Conservation (phyloP, 1,140 invertebrate genomes). For the Monochamus saltuarius region DNA sequence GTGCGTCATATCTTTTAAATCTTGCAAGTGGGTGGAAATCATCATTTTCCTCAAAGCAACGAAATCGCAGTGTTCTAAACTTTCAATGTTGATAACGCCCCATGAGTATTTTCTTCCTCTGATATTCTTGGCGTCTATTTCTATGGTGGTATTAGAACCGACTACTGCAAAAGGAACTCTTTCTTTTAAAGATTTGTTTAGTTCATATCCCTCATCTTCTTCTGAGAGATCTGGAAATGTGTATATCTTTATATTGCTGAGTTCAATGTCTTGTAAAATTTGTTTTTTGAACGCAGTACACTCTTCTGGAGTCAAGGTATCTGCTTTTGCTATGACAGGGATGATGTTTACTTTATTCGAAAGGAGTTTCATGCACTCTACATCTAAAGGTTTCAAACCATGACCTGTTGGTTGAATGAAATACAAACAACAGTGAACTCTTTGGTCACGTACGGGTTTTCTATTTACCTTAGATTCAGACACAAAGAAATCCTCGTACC, state of each 20-base stretch:
- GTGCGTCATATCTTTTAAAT: slow-evolving; percentile 92
- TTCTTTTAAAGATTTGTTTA: slow-evolving; percentile 73
- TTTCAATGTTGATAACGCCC: slow-evolving; percentile 98
- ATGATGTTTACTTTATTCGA: slow-evolving; percentile 99
- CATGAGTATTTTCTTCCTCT: slow-evolving; percentile 95
- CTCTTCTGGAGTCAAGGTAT: slow-evolving; percentile 97
- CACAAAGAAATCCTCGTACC: slow-evolving; percentile 95
- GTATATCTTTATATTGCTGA: slow-evolving; percentile 99
- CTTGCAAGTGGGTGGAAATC: slow-evolving; percentile 89
- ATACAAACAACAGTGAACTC: slow-evolving; percentile 98
- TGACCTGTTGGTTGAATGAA: slow-evolving; percentile 98
- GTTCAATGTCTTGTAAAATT: slow-evolving; percentile 94
- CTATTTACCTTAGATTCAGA: slow-evolving; percentile 86
- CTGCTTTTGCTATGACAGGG: slow-evolving; percentile 98
- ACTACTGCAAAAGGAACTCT: slow-evolving; percentile 98
- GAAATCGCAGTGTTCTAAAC: slow-evolving; percentile 98
- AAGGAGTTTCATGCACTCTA: slow-evolving; percentile 98
- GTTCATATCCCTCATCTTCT: slow-evolving; percentile 74
- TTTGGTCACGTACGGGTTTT: slow-evolving; percentile 76
- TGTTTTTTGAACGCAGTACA: slow-evolving; percentile 95
- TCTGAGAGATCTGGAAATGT: slow-evolving; percentile 89
- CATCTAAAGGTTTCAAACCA: slow-evolving; percentile 94
- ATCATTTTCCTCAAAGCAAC: slow-evolving; percentile 97
- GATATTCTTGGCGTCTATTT: slow-evolving; percentile 83
- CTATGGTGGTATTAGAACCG: slow-evolving; percentile 93